Evolutionary conservation across 2,113 vertebrate species (phyloP).

Genomic region (Pteruthius melanotis): DNA sequence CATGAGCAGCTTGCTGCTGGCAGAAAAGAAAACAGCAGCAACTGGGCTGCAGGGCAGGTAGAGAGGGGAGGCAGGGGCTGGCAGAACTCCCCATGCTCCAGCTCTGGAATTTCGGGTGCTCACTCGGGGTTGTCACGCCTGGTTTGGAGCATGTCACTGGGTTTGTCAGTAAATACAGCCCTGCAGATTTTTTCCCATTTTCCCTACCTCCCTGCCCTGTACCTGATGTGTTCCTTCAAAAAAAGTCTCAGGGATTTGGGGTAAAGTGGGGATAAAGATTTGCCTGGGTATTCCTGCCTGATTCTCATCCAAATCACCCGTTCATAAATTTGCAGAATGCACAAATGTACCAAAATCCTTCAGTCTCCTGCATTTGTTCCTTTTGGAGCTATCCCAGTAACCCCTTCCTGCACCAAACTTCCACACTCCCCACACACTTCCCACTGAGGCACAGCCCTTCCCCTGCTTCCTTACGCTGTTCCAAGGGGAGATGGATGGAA

Average conservation of each 20-base stretch:
- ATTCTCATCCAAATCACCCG: not conserved
- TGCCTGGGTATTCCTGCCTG: not conserved
- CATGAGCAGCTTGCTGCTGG: slow-evolving; percentile 64
- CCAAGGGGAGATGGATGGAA: not conserved
- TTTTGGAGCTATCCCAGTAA: not conserved
- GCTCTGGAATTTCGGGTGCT: not conserved
- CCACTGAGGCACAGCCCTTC: not conserved
- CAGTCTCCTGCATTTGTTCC: not conserved
- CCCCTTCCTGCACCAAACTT: not conserved
- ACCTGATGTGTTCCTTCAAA: not conserved
- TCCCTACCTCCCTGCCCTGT: too few relatives aligned
- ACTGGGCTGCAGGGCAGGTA: not conserved
- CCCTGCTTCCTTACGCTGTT: not conserved
- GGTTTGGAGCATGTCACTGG: rapidly evolving
- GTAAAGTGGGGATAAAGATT: not conserved
- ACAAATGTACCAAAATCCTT: not conserved
- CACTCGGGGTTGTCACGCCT: rapidly evolving
- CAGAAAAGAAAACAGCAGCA: not conserved
- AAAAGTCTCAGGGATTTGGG: not conserved
- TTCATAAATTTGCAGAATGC: not conserved
- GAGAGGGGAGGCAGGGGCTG: not conserved
- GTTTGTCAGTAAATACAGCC: not conserved
- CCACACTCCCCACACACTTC: not conserved
- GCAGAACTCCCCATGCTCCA: not conserved
- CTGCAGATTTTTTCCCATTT: not conserved